Percentiles rank a stretch among this genome's conserved stretches.
Conservation (phyloP, 2,888 invertebrate genomes). For the Pammene fasciana region DNA sequence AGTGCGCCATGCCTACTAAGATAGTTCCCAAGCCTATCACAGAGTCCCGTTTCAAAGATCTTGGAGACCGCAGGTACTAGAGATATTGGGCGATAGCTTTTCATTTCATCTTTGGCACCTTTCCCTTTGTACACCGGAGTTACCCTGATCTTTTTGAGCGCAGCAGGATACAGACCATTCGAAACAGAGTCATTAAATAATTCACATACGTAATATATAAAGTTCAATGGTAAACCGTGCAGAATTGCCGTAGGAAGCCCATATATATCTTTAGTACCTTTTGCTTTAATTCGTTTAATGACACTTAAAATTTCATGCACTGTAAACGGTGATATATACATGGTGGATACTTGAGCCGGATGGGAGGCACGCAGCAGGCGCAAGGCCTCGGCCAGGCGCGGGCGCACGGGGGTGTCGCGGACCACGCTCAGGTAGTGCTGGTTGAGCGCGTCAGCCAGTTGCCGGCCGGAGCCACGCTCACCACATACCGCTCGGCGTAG, state of each 20-base stretch:
- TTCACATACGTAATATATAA: too few species aligned
- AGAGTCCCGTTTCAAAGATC: neutral
- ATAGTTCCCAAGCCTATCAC: neutral
- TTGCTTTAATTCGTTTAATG: too few species aligned
- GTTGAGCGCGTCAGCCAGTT: neutral
- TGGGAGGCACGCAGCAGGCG: neutral
- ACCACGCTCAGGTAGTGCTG: neutral
- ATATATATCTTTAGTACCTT: too few species aligned
- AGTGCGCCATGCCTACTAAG: neutral
- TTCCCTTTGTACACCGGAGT: too few species aligned
- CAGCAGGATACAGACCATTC: too few species aligned
- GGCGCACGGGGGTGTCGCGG: neutral
- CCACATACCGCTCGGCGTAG: neutral
- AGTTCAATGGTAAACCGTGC: too few species aligned
- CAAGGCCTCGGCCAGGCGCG: neutral
- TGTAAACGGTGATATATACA: too few species aligned
- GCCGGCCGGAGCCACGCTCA: neutral
- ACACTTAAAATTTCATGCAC: too few species aligned
- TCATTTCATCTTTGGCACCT: neutral
- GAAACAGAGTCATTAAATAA: too few species aligned
- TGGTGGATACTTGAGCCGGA: too few species aligned
- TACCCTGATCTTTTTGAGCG: too few species aligned
- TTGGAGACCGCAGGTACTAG: neutral
- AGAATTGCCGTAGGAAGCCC: too few species aligned
- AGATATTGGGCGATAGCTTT: constrained; percentile 4